phyloP scores from a whole-genome alignment of 1,140 invertebrate genomes.

The Eumaeus atala region DNA sequence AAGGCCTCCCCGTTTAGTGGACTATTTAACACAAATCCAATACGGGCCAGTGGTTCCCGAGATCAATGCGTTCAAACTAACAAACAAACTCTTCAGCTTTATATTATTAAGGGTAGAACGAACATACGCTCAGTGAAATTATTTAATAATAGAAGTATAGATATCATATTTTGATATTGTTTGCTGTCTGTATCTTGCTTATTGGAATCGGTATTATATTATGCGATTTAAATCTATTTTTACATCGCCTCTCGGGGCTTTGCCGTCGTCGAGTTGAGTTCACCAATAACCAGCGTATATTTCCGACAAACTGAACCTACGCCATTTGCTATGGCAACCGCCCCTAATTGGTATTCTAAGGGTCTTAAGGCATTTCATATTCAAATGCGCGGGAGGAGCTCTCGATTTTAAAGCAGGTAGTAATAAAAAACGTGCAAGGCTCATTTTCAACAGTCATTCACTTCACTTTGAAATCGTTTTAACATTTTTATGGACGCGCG shows the following conservation, averaged over 20 bases:
- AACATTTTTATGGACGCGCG: not conserved
- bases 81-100: too few relatives aligned
- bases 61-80: too few relatives aligned
- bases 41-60: too few relatives aligned
- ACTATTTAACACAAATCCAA: too few relatives aligned
- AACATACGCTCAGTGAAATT: too few relatives aligned
- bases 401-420: constrained; percentile 5
- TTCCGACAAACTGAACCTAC: not conserved
- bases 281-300: not conserved
- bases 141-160: not conserved
- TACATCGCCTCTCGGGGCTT: not conserved
- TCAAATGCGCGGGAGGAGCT: not conserved
- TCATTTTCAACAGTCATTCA: constrained; percentile 7
- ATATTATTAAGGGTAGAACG: too few relatives aligned
- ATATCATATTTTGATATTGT: not conserved
- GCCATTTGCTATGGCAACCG: constrained; percentile 1
- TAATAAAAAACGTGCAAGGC: constrained; percentile 4
- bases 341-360: constrained; percentile 8
- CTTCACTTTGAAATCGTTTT: not conserved
- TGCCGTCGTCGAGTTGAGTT: not conserved
- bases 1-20: too few relatives aligned
- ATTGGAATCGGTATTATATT: not conserved
- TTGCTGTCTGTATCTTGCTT: not conserved
- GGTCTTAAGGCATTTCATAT: constrained; percentile 9
- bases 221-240: constrained; percentile 8